Percentiles rank a stretch among this genome's conserved stretches.
Conservation (phyloP, 2,888 invertebrate species). For the Cryptops parisi region DNA sequence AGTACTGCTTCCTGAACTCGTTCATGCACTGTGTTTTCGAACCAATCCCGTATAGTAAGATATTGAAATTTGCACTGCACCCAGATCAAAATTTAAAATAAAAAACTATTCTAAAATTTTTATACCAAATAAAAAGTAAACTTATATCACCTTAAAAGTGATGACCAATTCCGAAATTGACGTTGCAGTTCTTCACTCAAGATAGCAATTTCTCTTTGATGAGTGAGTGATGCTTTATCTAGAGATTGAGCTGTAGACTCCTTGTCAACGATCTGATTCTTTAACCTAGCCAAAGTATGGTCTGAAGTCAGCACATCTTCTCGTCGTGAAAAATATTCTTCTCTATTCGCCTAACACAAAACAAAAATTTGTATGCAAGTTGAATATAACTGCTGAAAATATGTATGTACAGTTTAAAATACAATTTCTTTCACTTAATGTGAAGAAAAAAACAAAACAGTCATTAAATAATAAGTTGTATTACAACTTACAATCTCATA, state of each 20-base stretch:
- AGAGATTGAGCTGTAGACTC: constrained; percentile 46
- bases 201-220: constrained; percentile 42
- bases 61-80: constrained; percentile 65
- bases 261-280: constrained; percentile 53
- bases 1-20: constrained; percentile 49
- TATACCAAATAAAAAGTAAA: neutral
- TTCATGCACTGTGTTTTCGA: constrained; percentile 68
- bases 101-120: neutral
- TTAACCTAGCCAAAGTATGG: constrained; percentile 57
- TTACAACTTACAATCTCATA: too few species aligned
- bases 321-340: too few species aligned
- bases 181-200: constrained; percentile 43
- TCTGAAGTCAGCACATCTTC: constrained; percentile 46
- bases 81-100: too few species aligned
- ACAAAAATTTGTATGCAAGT: too few species aligned
- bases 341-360: too few species aligned
- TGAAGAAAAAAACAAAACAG: too few species aligned
- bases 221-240: constrained; percentile 30
- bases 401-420: too few species aligned
- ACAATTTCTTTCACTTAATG: too few species aligned
- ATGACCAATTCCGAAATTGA: constrained; percentile 57
- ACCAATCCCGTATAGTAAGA: constrained; percentile 77
- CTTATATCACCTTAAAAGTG: constrained; percentile 32
- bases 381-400: too few species aligned
- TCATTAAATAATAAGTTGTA: too few species aligned